Base-by-base conservation (phyloP, 2,113 vertebrate genomes). In the Oreochromis spilurus region DNA sequence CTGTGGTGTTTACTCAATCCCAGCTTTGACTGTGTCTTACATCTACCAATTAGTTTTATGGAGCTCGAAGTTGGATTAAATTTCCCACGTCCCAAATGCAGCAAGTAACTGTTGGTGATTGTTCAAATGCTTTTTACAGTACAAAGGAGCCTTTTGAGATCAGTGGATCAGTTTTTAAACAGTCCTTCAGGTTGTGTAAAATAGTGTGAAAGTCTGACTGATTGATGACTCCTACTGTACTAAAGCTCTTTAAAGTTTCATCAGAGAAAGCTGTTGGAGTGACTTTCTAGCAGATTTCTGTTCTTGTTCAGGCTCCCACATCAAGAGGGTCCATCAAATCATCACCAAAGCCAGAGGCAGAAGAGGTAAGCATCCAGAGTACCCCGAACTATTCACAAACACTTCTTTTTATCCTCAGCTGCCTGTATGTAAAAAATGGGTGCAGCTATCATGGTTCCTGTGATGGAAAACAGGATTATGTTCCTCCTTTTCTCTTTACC, bases 261-360 rank as follows among this genome's bases (percentile, higher is more conserved):
- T 55, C 21, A 58, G 9, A 48, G 50, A 45, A 36, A 16, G 29
- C 70, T 75, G 9, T 75, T 50, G 43, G 40, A 48, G 40, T 75
- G 67, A 45, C 38, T 9, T 24, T 45, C 8, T 43, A 43, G 9
- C 67, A 75, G 38, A 45, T 48, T 81, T 58, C 13, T 90, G 26
- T 60, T 70, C 11, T 45, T 88, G 5, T 91, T 93, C 45, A 97
- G 96, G 29, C 83, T 81, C 24, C 72, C 29, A 11, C 82, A 9
- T 86, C 92, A 4, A 95, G 92, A 92, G 93, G 91, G n/a, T 96
- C 96, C 2, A 1, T 95, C 83, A 97, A 95, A 72, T 86, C 81
- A 1, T 90, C 93, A n/a, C 24, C 92, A 4, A 96, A 92, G 90
- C 93, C 83, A 45, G 96, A 97, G 5, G 6, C 84, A 7, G 96